Evolutionary conservation across 2,113 vertebrate genomes (phyloP).

Genomic region (Microtus montanus): DNA sequence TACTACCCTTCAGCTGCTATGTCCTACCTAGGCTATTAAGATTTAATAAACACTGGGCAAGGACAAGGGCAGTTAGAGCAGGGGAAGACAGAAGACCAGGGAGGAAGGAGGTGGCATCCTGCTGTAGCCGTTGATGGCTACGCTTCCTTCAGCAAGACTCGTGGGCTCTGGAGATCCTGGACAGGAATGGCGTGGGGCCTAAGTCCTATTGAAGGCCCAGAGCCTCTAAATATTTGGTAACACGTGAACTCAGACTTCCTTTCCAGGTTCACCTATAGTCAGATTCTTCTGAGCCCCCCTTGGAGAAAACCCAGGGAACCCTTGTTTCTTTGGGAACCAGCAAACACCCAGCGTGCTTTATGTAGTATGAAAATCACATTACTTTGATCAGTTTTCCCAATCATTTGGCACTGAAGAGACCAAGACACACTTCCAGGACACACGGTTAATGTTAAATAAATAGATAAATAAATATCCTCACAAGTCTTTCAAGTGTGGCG

Average conservation of each 20-base stretch:
- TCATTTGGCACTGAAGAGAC: neutral
- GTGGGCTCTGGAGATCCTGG: neutral
- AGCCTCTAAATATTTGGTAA: neutral
- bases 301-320: neutral
- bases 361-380: neutral
- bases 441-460: neutral
- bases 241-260: neutral
- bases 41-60: neutral
- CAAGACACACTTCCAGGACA: neutral
- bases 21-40: neutral
- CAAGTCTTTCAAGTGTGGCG: neutral
- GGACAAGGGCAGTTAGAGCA: neutral
- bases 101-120: neutral
- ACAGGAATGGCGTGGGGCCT: neutral
- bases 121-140: neutral
- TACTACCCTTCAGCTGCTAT: neutral
- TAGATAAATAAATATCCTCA: neutral
- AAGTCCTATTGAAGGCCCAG: neutral
- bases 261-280: neutral
- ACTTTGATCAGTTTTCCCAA: constrained; percentile 33
- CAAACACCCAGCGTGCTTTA: neutral
- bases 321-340: neutral
- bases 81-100: neutral
- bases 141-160: neutral
- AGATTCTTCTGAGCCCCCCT: neutral